Evolutionary conservation across 1,140 invertebrate genomes (phyloP).

Genomic region (Pogonus chalceus): DNA sequence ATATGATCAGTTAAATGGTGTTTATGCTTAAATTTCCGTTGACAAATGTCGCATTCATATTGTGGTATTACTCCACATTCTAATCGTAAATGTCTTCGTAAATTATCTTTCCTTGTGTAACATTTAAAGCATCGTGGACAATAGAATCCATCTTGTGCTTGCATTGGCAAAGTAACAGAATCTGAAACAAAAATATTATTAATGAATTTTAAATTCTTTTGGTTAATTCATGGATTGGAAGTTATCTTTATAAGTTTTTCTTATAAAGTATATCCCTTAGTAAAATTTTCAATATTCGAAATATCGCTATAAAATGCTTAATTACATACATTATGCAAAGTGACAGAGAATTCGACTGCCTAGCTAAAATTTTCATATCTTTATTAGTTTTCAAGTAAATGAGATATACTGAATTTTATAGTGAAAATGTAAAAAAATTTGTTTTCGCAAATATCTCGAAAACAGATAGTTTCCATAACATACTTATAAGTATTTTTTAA

Average conservation of each 20-base stretch:
- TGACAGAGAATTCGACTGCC: no score
- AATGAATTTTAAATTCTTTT: not conserved
- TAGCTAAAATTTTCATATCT: no score
- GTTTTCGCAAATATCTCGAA: no score
- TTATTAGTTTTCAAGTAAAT: not conserved
- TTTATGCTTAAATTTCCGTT: slow-evolving; percentile 40
- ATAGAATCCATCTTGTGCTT: slow-evolving; percentile 8
- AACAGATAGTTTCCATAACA: no score
- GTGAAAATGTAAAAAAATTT: no score
- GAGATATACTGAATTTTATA: not conserved
- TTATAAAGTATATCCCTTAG: not conserved
- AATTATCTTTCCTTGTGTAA: slow-evolving; percentile 36
- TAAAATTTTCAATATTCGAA: not conserved
- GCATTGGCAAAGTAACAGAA: not conserved
- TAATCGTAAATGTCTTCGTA: slow-evolving; percentile 38
- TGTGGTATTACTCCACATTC: slow-evolving; percentile 46
- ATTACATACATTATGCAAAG: no score
- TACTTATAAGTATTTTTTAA: no score
- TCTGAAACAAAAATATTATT: not conserved
- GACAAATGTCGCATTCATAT: slow-evolving; percentile 41
- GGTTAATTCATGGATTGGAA: not conserved
- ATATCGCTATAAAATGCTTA: not conserved
- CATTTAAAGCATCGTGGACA: not conserved
- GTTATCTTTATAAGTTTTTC: not conserved
- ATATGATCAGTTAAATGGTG: slow-evolving; percentile 36